These are phyloP conservation scores for Bucco capensis DNA, from an alignment of 2,113 vertebrate genomes.

Conservation along the genomic window DNA sequence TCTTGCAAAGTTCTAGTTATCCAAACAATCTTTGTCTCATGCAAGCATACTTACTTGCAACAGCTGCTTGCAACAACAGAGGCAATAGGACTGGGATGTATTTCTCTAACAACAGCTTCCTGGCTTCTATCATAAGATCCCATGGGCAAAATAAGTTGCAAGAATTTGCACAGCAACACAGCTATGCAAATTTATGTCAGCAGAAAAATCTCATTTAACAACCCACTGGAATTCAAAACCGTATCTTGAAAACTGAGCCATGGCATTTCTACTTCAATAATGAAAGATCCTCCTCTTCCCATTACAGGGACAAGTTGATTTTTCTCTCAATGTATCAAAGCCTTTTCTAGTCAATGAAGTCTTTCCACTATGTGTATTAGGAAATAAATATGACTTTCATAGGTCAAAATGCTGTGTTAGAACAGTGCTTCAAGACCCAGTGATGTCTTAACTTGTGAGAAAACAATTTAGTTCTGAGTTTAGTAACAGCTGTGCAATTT, in stretches of 20 bases:
- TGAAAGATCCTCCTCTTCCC: neutral
- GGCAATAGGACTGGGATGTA: neutral
- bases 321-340: neutral
- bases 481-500: neutral
- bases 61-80: neutral
- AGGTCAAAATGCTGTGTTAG: neutral
- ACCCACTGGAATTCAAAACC: constrained; percentile 30
- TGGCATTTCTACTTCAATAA: neutral
- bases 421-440: neutral
- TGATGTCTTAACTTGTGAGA: neutral
- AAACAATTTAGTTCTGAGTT: neutral
- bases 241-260: neutral
- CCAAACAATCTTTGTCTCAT: neutral
- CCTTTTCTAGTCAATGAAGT: neutral
- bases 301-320: neutral
- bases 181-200: constrained; percentile 36
- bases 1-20: neutral
- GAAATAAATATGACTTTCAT: neutral
- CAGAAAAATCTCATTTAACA: constrained; percentile 19
- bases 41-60: neutral
- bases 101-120: neutral
- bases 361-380: neutral
- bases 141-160: neutral
- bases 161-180: neutral
- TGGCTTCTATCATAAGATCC: neutral